phyloP scores from a whole-genome alignment of 2,888 invertebrate genomes.

The Iphiclides podalirius region DNA sequence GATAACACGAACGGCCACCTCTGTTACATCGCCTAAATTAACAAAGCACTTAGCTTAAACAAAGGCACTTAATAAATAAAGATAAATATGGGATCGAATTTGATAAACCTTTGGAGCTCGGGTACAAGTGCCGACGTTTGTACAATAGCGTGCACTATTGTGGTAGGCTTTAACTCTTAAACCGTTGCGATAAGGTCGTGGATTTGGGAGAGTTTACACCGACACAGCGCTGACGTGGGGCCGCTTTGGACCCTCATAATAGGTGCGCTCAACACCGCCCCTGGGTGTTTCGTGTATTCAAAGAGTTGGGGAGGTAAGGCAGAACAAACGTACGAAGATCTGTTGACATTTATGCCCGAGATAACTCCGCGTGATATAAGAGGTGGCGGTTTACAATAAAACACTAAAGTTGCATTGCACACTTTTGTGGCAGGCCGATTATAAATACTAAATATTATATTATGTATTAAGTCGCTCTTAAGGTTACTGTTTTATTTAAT shows the following conservation, averaged over 20 bases:
- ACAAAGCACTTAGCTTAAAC: constrained; percentile 4
- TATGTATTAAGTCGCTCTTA: too few relatives aligned
- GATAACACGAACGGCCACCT: background rate
- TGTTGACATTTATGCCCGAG: constrained; percentile 30
- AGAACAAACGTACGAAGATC: constrained; percentile 4
- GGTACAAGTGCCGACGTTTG: background rate
- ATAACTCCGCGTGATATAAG: background rate
- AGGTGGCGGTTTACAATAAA: background rate
- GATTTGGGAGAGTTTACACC: background rate
- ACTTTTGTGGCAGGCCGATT: too few relatives aligned
- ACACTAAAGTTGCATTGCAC: too few relatives aligned
- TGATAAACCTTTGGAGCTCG: background rate
- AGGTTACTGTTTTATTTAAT: too few relatives aligned
- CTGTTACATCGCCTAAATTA: background rate
- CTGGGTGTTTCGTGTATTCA: constrained; percentile 27
- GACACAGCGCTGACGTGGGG: constrained; percentile 1
- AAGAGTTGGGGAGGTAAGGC: constrained; percentile 22
- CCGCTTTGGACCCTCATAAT: constrained; percentile 24
- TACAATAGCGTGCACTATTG: background rate
- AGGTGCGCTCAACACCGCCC: constrained; percentile 28
- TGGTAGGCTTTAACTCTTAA: background rate
- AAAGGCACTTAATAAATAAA: constrained; percentile 11
- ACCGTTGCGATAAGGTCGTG: too few relatives aligned
- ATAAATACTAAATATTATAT: too few relatives aligned
- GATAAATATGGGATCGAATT: constrained; percentile 6